A percentile compares a stretch with the other conserved stretches of the same genome.
Evolutionary conservation across 35 echinoderm and acorn worm genomes (phyloP).

Genomic region (Nesometra sesokonis): DNA sequence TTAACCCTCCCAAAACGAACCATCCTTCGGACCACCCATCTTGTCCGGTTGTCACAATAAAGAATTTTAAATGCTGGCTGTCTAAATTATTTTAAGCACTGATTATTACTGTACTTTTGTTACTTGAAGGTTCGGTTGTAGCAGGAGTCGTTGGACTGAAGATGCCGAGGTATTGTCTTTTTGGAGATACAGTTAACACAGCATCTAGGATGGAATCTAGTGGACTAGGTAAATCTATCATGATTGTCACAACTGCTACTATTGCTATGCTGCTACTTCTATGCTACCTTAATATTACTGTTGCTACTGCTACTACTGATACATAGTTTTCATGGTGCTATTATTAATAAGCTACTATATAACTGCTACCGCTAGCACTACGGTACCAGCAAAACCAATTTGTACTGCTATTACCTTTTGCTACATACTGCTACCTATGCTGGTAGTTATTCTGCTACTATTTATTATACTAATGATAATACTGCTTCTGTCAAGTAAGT

Average conservation of each 20-base stretch:
- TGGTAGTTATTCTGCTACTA: background rate
- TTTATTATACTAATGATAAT: background rate
- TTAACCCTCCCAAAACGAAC: too few species aligned
- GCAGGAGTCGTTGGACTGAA: constrained; percentile 11
- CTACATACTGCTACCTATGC: background rate
- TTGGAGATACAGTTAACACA: constrained; percentile 18
- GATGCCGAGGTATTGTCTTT: constrained; percentile 14
- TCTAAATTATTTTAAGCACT: background rate
- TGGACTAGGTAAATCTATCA: background rate
- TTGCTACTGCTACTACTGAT: background rate
- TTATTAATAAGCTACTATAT: too few species aligned
- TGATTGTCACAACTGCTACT: background rate
- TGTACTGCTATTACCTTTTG: background rate
- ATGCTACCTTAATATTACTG: background rate
- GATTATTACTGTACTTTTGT: background rate
- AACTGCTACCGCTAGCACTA: background rate
- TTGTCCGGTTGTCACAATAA: too few species aligned
- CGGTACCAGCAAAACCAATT: background rate
- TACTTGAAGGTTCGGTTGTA: background rate
- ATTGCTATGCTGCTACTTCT: background rate
- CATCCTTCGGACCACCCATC: too few species aligned
- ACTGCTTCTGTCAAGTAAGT: background rate
- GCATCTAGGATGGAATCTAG: constrained; percentile 15
- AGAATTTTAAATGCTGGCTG: too few species aligned
- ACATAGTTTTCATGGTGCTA: too few species aligned